Evolutionary conservation across 2,113 vertebrate genomes (phyloP).

Genomic region (Antigone vipio): DNA sequence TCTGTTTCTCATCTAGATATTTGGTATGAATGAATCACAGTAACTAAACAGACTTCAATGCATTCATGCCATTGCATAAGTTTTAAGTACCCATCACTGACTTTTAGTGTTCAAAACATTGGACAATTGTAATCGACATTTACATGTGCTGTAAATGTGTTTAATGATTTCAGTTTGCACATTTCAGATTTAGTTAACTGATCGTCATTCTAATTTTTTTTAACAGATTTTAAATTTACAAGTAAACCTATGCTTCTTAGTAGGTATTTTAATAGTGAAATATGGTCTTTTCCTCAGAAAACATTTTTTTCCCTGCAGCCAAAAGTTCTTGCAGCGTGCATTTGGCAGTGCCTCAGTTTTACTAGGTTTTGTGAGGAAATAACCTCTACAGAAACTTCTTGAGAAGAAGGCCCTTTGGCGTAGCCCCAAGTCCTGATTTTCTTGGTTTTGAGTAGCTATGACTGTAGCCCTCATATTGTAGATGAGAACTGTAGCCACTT

Average conservation of each 20-base stretch:
- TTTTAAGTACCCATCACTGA: not conserved
- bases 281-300: not conserved
- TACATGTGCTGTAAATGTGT: not conserved
- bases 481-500: not conserved
- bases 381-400: not conserved
- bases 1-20: not conserved
- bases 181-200: not conserved
- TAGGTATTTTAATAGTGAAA: not conserved
- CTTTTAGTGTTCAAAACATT: not conserved
- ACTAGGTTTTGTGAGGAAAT: not conserved
- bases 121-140: not conserved
- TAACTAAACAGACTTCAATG: not conserved
- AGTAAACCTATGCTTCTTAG: not conserved
- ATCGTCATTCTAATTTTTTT: not conserved
- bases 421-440: not conserved
- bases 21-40: not conserved
- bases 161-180: not conserved
- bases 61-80: not conserved
- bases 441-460: not conserved
- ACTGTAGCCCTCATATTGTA: not conserved
- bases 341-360: not conserved
- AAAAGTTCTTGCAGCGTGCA: not conserved
- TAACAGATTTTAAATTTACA: not conserved
- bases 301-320: not conserved
- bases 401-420: rapidly evolving